These are phyloP conservation scores for Anastatus disparis DNA, from an alignment of 1,140 invertebrate species.

Conservation along the genomic window DNA sequence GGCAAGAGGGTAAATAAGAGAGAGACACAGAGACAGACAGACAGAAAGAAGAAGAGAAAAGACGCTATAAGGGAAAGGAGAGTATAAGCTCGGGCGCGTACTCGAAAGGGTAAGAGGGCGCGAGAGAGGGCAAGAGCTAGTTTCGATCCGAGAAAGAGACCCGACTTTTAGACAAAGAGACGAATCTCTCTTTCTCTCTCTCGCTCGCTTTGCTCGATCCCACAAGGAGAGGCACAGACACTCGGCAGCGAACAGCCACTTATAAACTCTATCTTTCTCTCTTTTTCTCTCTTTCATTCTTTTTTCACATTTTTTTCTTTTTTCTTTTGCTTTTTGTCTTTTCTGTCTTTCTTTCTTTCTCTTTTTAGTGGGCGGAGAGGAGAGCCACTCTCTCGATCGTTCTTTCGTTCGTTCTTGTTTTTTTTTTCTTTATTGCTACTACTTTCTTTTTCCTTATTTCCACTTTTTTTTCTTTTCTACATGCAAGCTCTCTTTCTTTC, in stretches of 20 bases:
- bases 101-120: constrained; percentile 40
- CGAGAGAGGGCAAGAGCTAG: constrained; percentile 27
- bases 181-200: too few species aligned
- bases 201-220: constrained; percentile 51
- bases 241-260: constrained; percentile 48
- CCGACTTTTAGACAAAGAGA: constrained; percentile 47
- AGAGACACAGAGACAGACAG: constrained; percentile 22
- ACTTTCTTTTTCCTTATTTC: background rate
- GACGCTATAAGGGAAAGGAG: constrained; percentile 13
- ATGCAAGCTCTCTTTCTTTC: background rate
- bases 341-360: constrained; percentile 38
- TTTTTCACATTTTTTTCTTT: constrained; percentile 41
- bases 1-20: too few species aligned
- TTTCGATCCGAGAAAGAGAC: constrained; percentile 54
- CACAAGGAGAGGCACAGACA: constrained; percentile 58
- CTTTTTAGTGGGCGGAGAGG: background rate
- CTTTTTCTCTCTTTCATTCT: background rate
- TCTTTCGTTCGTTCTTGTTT: constrained; percentile 31
- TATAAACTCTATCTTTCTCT: constrained; percentile 50
- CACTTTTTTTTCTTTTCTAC: background rate
- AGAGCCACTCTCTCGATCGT: background rate
- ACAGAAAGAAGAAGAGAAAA: background rate
- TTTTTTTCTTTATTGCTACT: too few species aligned
- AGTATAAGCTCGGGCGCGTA: constrained; percentile 37
- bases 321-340: background rate